Percentiles rank a stretch among this genome's conserved stretches.
Evolutionary conservation across 2,888 invertebrate species (phyloP).

Genomic region (Lycaena phlaeas): DNA sequence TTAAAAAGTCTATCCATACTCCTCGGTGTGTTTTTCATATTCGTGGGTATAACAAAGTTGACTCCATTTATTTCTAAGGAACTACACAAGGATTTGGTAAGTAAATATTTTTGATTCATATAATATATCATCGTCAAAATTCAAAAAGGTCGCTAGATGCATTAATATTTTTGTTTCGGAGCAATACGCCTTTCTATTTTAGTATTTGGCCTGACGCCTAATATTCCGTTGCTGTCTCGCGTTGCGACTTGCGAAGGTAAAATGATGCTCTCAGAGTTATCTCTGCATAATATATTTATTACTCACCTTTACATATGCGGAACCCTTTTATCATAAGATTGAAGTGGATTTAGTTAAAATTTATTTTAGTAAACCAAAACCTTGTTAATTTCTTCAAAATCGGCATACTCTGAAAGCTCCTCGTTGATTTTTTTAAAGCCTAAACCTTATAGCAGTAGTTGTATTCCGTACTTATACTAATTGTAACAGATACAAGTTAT

Average conservation of each 20-base stretch:
- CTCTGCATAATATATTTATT: not conserved
- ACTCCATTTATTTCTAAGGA: conserved; percentile 94
- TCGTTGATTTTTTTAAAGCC: too few relatives aligned
- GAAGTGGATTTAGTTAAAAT: too few relatives aligned
- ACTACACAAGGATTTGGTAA: conserved; percentile 96
- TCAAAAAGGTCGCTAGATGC: conserved; percentile 49
- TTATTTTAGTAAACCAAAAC: too few relatives aligned
- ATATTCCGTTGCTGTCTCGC: conserved; percentile 46
- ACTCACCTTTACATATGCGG: not conserved
- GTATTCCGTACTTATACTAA: too few relatives aligned
- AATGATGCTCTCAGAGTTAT: conserved; percentile 3
- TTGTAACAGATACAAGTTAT: too few relatives aligned
- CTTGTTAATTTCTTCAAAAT: too few relatives aligned
- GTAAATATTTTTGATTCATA: conserved; percentile 29
- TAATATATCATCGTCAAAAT: conserved; percentile 11
- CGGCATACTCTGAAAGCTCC: too few relatives aligned
- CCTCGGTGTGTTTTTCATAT: conserved; percentile 94
- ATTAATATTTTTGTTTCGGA: conserved; percentile 57
- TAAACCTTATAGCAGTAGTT: too few relatives aligned
- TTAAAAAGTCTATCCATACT: conserved; percentile 92
- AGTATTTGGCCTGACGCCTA: conserved; percentile 70
- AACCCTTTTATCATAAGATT: too few relatives aligned
- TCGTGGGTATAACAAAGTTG: conserved; percentile 93
- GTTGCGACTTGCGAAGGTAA: conserved; percentile 38
- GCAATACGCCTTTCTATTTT: conserved; percentile 63